Percentiles rank a stretch among this genome's conserved stretches.
Evolutionary conservation across 1,140 invertebrate genomes (phyloP).

Genomic region (Chironomus striatipennis): DNA sequence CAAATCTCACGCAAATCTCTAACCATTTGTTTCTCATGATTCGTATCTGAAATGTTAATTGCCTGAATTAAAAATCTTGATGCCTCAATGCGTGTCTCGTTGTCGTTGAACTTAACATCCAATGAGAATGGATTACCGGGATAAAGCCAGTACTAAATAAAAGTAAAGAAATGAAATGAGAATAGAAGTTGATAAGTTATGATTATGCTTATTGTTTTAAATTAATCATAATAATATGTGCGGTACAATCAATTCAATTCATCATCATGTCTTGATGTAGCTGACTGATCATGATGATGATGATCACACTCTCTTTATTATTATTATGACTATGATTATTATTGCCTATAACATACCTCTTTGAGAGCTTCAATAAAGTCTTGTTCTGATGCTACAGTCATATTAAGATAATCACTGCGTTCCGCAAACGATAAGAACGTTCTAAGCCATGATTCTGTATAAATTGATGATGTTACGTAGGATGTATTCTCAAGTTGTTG

Average conservation of each 20-base stretch:
- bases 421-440: constrained; percentile 72
- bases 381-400: constrained; percentile 60
- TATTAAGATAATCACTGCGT: constrained; percentile 62
- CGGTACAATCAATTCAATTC: neutral
- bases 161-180: constrained; percentile 25
- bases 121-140: constrained; percentile 64
- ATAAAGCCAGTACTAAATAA: constrained; percentile 55
- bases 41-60: constrained; percentile 79
- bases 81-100: constrained; percentile 63
- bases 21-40: constrained; percentile 87
- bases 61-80: constrained; percentile 84
- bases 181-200: constrained; percentile 16
- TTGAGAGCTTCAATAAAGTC: constrained; percentile 67
- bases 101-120: constrained; percentile 77
- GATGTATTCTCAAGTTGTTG: constrained; percentile 69
- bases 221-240: constrained; percentile 25
- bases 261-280: neutral
- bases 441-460: constrained; percentile 87
- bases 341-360: constrained; percentile 47
- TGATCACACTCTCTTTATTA: neutral
- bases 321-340: neutral
- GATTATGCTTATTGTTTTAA: constrained; percentile 25
- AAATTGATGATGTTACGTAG: constrained; percentile 67
- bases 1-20: constrained; percentile 69
- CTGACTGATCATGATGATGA: neutral